These are phyloP conservation scores for Aegotheles bennettii DNA, from an alignment of 2,113 vertebrate genomes.

Conservation along the genomic window DNA sequence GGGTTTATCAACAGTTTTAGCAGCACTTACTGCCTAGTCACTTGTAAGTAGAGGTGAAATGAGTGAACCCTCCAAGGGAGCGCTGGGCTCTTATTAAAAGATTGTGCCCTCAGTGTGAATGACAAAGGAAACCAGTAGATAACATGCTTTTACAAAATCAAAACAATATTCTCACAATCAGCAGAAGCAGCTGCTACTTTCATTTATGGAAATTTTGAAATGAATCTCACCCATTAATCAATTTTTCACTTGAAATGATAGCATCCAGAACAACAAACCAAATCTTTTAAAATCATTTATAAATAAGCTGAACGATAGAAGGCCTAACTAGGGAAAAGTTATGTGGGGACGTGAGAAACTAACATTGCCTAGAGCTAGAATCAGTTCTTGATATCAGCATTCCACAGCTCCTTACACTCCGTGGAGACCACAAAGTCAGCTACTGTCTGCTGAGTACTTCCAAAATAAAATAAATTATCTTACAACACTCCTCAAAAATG, in stretches of 20 bases:
- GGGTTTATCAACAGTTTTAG: background rate
- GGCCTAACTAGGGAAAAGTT: background rate
- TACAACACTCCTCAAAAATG: background rate
- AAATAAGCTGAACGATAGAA: background rate
- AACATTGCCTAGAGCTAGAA: background rate
- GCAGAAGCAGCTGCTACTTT: constrained; percentile 45
- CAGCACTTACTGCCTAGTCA: background rate
- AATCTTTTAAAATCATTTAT: background rate
- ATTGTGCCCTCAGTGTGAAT: background rate
- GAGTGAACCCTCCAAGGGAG: background rate
- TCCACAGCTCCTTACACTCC: background rate
- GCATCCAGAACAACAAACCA: background rate
- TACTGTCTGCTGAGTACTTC: background rate
- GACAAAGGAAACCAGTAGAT: background rate
- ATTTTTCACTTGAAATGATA: constrained; percentile 11
- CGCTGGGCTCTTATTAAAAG: background rate
- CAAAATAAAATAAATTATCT: constrained; percentile 12
- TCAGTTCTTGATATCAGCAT: background rate
- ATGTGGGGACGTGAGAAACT: background rate
- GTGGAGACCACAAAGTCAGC: background rate
- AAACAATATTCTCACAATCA: background rate
- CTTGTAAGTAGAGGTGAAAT: background rate
- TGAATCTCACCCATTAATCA: constrained; percentile 4
- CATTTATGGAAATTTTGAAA: background rate
- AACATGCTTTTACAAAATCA: background rate